These are phyloP conservation scores for Ostrea edulis DNA, from an alignment of 1,140 invertebrate species.

Conservation along the genomic window DNA sequence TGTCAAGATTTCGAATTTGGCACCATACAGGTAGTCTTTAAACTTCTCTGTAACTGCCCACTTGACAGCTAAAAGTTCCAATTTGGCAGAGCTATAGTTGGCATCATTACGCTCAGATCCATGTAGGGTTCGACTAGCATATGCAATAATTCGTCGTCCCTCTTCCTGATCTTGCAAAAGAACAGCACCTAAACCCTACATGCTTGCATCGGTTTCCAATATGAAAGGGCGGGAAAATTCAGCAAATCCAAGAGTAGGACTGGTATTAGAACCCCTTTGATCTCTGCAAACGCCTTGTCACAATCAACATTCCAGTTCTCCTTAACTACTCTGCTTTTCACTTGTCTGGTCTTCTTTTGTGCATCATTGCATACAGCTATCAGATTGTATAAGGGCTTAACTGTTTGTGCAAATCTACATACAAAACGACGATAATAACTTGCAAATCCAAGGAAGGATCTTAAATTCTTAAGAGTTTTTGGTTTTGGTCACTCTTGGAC, in stretches of 20 bases:
- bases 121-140: slow-evolving; percentile 52
- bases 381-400: slow-evolving; percentile 49
- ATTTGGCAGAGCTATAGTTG: slow-evolving; percentile 54
- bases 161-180: slow-evolving; percentile 54
- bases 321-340: neutral
- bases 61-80: slow-evolving; percentile 57
- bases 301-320: slow-evolving; percentile 23
- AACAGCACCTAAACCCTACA: slow-evolving; percentile 66
- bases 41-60: slow-evolving; percentile 61
- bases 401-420: slow-evolving; percentile 43
- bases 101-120: slow-evolving; percentile 52
- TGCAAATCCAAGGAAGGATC: slow-evolving; percentile 68
- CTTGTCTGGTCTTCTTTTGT: neutral
- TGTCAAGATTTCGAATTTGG: slow-evolving; percentile 53
- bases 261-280: slow-evolving; percentile 57
- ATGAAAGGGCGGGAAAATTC: slow-evolving; percentile 53
- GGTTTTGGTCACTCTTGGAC: slow-evolving; percentile 71
- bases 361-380: slow-evolving; percentile 8
- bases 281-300: slow-evolving; percentile 23
- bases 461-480: slow-evolving; percentile 65
- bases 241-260: slow-evolving; percentile 62
- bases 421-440: slow-evolving; percentile 71
- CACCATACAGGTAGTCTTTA: slow-evolving; percentile 52
- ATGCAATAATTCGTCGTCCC: slow-evolving; percentile 50
- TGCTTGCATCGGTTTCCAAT: slow-evolving; percentile 62